These are phyloP conservation scores for Tanypteryx hageni DNA, from an alignment of 2,888 invertebrate genomes.

Conservation along the genomic window DNA sequence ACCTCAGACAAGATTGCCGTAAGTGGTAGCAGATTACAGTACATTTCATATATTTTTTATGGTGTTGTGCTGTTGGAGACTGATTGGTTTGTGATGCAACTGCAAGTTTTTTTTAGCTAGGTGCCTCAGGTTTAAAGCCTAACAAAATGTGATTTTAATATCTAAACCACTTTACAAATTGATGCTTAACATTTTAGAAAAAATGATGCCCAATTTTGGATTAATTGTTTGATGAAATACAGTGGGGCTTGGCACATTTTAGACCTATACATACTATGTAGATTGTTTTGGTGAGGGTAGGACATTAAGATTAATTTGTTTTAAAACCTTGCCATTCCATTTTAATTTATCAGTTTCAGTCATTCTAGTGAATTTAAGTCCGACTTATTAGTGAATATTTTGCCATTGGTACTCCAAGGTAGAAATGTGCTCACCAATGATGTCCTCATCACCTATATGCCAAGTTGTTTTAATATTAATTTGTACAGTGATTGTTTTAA, in stretches of 20 bases:
- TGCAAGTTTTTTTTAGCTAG: conserved; percentile 49
- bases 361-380: background rate
- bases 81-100: conserved; percentile 62
- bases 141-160: conserved; percentile 55
- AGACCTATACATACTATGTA: conserved; percentile 38
- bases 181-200: conserved; percentile 45
- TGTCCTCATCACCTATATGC: conserved; percentile 25
- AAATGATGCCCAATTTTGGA: conserved; percentile 24
- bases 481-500: conserved; percentile 61
- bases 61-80: conserved; percentile 62
- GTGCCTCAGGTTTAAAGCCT: conserved; percentile 41
- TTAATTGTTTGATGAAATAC: conserved; percentile 17
- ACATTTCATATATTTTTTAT: conserved; percentile 63
- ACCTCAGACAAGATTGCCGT: conserved; percentile 61
- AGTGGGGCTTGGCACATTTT: conserved; percentile 62
- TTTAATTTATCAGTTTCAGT: conserved; percentile 39
- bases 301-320: conserved; percentile 54
- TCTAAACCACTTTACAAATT: conserved; percentile 6
- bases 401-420: conserved; percentile 11
- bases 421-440: conserved; percentile 44
- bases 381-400: conserved; percentile 17
- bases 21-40: conserved; percentile 62
- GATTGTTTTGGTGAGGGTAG: conserved; percentile 60
- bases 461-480: conserved; percentile 50
- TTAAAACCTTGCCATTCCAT: conserved; percentile 60